phyloP scores from a whole-genome alignment of 2,113 vertebrate genomes.

The Craseonycteris thonglongyai region DNA sequence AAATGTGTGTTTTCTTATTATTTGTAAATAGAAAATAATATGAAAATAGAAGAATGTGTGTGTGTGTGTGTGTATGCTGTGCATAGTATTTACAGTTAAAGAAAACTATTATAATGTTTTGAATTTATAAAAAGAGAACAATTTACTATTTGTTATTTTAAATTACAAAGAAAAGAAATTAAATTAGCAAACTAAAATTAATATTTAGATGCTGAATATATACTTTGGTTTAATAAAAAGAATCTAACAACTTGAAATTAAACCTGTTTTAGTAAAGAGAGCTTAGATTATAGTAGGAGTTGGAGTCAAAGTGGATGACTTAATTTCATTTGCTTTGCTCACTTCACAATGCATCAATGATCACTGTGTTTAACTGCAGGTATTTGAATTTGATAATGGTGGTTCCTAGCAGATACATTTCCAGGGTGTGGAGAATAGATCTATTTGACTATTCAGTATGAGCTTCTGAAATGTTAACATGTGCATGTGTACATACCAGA shows the following conservation, averaged over 20 bases:
- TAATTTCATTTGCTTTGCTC: background rate
- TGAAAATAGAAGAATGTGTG: background rate
- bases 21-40: background rate
- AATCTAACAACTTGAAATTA: background rate
- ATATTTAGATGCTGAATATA: background rate
- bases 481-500: background rate
- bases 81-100: background rate
- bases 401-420: background rate
- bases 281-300: background rate
- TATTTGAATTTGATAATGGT: background rate
- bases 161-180: background rate
- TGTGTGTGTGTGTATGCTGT: background rate
- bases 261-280: background rate
- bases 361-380: background rate
- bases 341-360: background rate
- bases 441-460: constrained; percentile 9
- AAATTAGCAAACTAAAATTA: background rate
- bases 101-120: background rate
- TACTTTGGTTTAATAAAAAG: background rate
- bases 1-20: background rate
- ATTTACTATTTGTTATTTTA: constrained; percentile 7
- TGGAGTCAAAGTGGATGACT: background rate
- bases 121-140: background rate
- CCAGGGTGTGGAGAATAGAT: background rate
- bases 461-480: constrained; percentile 13